Evolutionary conservation across 1,140 invertebrate genomes (phyloP).

Genomic region (Caenorhabditis remanei): DNA sequence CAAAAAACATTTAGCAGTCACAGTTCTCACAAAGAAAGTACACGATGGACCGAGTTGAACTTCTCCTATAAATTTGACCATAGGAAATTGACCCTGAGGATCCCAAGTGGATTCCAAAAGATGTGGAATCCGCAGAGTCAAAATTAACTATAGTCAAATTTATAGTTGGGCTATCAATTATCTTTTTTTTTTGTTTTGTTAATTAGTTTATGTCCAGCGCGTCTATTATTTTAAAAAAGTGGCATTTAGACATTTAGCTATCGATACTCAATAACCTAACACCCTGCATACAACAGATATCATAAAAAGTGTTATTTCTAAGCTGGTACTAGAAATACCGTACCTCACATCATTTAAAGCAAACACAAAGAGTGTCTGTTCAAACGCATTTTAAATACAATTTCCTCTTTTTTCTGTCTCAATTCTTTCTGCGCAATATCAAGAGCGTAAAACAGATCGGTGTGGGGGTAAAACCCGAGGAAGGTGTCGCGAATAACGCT

Average conservation of each 20-base stretch:
- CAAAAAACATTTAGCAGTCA: too few species aligned
- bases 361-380: conserved; percentile 48
- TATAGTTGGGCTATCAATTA: too few species aligned
- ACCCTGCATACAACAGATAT: background rate
- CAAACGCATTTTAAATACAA: conserved; percentile 56
- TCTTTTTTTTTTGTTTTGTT: too few species aligned
- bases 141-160: too few species aligned
- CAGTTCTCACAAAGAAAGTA: too few species aligned
- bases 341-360: conserved; percentile 52
- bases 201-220: too few species aligned
- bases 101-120: too few species aligned
- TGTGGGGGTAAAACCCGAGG: background rate
- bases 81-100: too few species aligned
- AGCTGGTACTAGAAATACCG: conserved; percentile 26
- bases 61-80: too few species aligned
- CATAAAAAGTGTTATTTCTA: conserved; percentile 23
- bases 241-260: background rate
- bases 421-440: conserved; percentile 32
- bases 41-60: too few species aligned
- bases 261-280: background rate
- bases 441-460: background rate
- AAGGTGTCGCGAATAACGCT: conserved; percentile 47
- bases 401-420: conserved; percentile 51
- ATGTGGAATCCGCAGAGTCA: too few species aligned
- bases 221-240: too few species aligned